phyloP scores from a whole-genome alignment of 64 coral and sea anemone species.

The Actinia equina region DNA sequence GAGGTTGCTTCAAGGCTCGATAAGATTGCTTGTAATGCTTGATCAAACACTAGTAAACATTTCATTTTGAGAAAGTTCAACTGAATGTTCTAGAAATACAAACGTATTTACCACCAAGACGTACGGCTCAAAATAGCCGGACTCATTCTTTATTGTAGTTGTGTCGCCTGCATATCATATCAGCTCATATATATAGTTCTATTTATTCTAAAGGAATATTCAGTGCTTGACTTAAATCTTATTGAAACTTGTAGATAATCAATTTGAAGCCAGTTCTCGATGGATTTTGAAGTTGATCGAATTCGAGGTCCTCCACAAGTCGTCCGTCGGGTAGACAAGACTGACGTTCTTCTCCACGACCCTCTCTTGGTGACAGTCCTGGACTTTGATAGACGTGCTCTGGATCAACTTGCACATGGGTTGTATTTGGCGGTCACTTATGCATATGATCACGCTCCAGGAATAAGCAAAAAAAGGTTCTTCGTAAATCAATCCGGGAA shows the following conservation, averaged over 20 bases:
- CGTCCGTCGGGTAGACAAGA: background rate
- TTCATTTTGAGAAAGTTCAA: too few relatives aligned
- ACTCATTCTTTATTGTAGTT: too few relatives aligned
- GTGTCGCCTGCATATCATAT: too few relatives aligned
- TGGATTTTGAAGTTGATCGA: background rate
- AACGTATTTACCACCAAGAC: too few relatives aligned
- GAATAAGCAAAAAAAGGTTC: background rate
- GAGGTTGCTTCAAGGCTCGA: too few relatives aligned
- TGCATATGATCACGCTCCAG: background rate
- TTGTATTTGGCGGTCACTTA: background rate
- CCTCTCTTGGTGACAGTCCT: conserved; percentile 9
- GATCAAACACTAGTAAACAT: too few relatives aligned
- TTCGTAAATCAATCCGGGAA: background rate
- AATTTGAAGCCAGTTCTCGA: background rate
- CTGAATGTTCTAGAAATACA: too few relatives aligned
- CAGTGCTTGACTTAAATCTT: too few relatives aligned
- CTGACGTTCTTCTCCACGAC: background rate
- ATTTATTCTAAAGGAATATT: too few relatives aligned
- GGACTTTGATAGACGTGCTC: background rate
- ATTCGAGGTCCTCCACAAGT: background rate
- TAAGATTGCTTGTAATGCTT: too few relatives aligned
- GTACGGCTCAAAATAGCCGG: too few relatives aligned
- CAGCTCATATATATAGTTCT: too few relatives aligned
- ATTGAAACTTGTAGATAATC: background rate
- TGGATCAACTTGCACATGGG: conserved; percentile 14